Percentiles rank a stretch among this genome's conserved stretches.
phyloP scores from a whole-genome alignment of 2,113 vertebrate species.

The Archilochus colubris region DNA sequence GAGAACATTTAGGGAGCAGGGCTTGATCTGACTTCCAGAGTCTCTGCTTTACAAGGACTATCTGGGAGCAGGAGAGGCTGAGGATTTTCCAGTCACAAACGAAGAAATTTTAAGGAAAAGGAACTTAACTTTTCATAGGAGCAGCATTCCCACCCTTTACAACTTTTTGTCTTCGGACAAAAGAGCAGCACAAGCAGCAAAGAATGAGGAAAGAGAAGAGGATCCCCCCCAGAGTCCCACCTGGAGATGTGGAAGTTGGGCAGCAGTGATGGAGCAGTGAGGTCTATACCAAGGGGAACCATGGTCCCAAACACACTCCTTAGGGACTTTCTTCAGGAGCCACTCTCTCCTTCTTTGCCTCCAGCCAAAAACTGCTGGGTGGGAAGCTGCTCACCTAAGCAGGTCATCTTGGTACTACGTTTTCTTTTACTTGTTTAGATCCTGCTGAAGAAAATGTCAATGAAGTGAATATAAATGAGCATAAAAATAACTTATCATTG shows the following conservation, averaged over 20 bases:
- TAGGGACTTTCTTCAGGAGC: background rate
- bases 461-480: constrained; percentile 37
- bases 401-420: background rate
- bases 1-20: background rate
- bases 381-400: background rate
- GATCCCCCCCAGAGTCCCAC: background rate
- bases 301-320: background rate
- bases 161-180: background rate
- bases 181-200: background rate
- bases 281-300: background rate
- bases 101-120: background rate
- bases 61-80: background rate
- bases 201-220: background rate
- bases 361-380: background rate
- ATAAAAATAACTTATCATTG: constrained; percentile 11
- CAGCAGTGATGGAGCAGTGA: background rate
- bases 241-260: background rate
- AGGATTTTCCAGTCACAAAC: background rate
- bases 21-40: background rate
- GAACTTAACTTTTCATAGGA: background rate
- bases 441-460: constrained; percentile 5
- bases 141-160: background rate
- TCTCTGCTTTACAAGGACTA: background rate
- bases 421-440: constrained; percentile 11
- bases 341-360: background rate